Evolutionary conservation across 2,797 vertebrate species (phyloP), one percentile per base, ranked within the genome.

Genomic region (Scolopax rusticola): DNA sequence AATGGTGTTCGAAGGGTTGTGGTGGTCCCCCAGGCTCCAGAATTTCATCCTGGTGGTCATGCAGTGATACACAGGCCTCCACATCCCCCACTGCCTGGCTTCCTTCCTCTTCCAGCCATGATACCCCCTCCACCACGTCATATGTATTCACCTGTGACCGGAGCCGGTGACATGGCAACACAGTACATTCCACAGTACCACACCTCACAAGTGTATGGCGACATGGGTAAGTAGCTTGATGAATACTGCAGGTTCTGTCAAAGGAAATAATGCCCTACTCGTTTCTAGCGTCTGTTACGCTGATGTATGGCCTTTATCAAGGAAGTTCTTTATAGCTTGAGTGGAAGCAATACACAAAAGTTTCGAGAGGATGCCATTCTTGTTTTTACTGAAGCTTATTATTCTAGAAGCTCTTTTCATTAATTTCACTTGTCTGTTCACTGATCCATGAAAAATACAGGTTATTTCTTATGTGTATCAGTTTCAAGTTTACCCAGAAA

Each of bases 151-250:
- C 98, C 99, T 73, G 98, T 99, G 24, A 98, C 99, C 9, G 98
- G 99, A 75, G 98, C 99, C 33, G 98, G 99, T 60, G 99, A 99
- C 97, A 98, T 99, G 97, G 97, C 98, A 77, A 98, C 99, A 15
- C 99, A 99, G 97, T 99, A 99, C 97, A 99, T 99, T 98, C 98
- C 99, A 77, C 99, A 99, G 97, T 99, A 99, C 97, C 99, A 99
- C 87, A 98, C 99, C 82, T 98, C 99, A 85, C 99, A 99, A 93
- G 98, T 99, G 57, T 99, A 99, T 97, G 98, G 99, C 95, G 99
- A 99, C 97, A 98, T 99, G 98, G 99, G 99, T 99, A 97, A 99
- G 99, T 97, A 95, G 36, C 63, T 85, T 27, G 11, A 14, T 2
- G 5, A 63, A 68, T 33, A 16, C 4, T 82, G 28, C 77, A 38